Base-by-base conservation (phyloP, 2,113 vertebrate genomes). In the Gnathonemus echidnorhynchus region DNA sequence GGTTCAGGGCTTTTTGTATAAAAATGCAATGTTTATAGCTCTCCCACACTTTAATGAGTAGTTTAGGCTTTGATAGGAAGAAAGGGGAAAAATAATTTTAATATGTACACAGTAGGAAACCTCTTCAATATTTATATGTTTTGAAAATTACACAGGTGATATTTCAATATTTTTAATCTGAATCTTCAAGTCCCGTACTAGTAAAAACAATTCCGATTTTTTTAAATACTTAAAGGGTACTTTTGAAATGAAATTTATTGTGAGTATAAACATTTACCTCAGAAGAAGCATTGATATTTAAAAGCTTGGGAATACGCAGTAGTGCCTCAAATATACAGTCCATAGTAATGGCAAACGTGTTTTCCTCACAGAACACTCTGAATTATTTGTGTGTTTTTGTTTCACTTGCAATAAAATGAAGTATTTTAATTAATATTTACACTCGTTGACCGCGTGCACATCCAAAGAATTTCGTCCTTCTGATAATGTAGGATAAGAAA, bases 401-500 rank as follows among this genome's bases (percentile, higher is more conserved):
- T 85, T 85, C 83, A 85, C 83, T 48, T 85, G 83, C 83, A 85
- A 85, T 85, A 85, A 85, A 85, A 85, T 48, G 42, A 85, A 48
- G 8, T 85, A 45, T 85, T 45, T 85, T 85, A 85, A 85, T 85
- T 85, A 48, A 48, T 48, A 46, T 85, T 85, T 48, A 46, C 83
- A 48, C 42, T 85, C 24, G 83, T 85, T 46, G 3, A 46, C 13
- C 39, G 24, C 83, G 48, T 48, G 45, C 83, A 48, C 45, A 85
- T 85, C 74, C 83, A 85, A 85, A 85, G 39, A 85, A 85, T 85
- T 85, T 9, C 39, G 24, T 48, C 42, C 83, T 48, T 45, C 42
- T 85, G 19, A 84, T 9, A 21, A 49, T 48, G 83, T 46, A 48
- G 83, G 21, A 48, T 84, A 84, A 42, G 39, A 42, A 42, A 85